Conservation (phyloP, 1,140 invertebrate genomes). For the Zaprionus ghesquierei region DNA sequence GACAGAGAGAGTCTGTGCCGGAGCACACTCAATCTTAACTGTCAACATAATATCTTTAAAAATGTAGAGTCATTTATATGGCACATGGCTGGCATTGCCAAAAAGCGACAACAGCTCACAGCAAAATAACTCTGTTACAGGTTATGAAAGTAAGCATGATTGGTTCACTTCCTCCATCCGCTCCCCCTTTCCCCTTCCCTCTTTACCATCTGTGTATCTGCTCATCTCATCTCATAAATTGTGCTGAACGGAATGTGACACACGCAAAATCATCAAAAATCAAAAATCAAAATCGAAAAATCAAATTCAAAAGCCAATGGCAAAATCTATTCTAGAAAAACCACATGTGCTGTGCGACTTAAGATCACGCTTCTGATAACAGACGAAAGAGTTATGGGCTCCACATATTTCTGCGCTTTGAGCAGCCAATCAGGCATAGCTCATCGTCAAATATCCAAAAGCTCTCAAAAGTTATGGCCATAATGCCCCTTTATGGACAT, state of each 20-base stretch:
- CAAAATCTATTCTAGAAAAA: constrained; percentile 8
- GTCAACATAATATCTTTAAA: constrained; percentile 75
- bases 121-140: constrained; percentile 37
- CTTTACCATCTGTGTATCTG: not conserved
- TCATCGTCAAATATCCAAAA: constrained; percentile 56
- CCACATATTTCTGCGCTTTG: constrained; percentile 3
- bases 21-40: constrained; percentile 48
- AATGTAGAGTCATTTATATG: constrained; percentile 76
- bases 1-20: not conserved
- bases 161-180: not conserved
- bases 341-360: constrained; percentile 11
- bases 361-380: constrained; percentile 24
- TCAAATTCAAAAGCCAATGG: not conserved
- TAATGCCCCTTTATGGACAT: constrained; percentile 76
- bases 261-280: constrained; percentile 4
- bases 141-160: constrained; percentile 35
- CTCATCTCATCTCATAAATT: constrained; percentile 31
- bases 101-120: constrained; percentile 56
- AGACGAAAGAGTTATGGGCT: not conserved
- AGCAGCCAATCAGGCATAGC: constrained; percentile 49
- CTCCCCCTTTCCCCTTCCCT: not conserved
- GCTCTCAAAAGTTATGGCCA: constrained; percentile 67
- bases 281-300: not conserved
- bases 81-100: constrained; percentile 65
- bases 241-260: constrained; percentile 41